A percentile compares a stretch with the other conserved stretches of the same genome.
These are phyloP conservation scores for Dermochelys coriacea DNA, from an alignment of 2,797 vertebrate genomes.

Conservation along the genomic window DNA sequence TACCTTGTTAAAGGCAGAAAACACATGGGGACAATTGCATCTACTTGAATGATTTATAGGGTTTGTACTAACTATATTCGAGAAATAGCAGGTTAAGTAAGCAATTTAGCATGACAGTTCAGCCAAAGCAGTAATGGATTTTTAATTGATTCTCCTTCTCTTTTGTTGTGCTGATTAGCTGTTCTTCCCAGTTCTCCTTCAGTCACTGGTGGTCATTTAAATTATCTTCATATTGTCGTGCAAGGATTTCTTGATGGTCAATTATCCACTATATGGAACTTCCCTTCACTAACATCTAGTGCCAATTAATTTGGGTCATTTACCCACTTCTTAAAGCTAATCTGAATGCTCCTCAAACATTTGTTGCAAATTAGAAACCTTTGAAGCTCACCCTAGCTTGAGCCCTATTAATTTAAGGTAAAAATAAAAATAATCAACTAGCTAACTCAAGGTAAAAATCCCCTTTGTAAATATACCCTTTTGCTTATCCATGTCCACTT, in stretches of 20 bases:
- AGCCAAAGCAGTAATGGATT: rapidly evolving
- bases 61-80: rapidly evolving
- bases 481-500: not conserved
- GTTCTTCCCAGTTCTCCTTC: not conserved
- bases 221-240: not conserved
- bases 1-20: not conserved
- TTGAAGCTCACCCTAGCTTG: not conserved
- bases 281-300: not conserved
- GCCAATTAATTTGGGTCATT: not conserved
- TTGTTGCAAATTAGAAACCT: not conserved
- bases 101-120: not conserved
- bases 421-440: not conserved
- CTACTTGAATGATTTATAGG: not conserved
- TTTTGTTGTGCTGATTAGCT: rapidly evolving
- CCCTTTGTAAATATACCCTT: not conserved
- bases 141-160: not conserved
- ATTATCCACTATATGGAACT: not conserved
- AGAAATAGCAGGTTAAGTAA: not conserved
- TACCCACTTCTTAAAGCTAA: not conserved
- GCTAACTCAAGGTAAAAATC: not conserved
- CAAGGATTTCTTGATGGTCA: not conserved
- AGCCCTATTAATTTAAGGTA: not conserved
- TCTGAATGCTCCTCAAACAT: not conserved
- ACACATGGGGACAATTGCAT: not conserved
- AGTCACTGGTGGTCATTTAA: not conserved